A percentile compares a stretch with the other conserved stretches of the same genome.
Conservation (phyloP, 2,888 invertebrate species). For the Drosophila greeni region DNA sequence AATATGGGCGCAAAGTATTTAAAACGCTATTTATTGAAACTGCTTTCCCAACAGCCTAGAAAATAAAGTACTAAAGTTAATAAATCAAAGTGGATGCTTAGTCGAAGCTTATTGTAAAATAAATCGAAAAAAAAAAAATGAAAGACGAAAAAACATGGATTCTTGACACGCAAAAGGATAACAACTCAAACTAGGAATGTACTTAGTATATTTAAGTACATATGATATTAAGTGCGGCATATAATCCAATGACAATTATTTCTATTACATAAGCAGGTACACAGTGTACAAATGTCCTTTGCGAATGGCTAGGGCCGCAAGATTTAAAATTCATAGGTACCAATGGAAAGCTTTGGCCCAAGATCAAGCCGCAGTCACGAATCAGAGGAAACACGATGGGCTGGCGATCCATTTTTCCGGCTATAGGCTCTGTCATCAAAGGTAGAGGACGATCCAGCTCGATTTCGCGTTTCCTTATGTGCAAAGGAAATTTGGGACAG, state of each 20-base stretch:
- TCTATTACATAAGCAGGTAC: neutral
- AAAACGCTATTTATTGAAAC: slow-evolving; percentile 71
- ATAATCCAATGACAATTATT: neutral
- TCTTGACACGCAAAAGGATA: neutral
- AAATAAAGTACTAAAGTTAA: slow-evolving; percentile 51
- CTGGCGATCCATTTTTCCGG: slow-evolving; percentile 52
- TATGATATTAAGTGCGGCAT: neutral
- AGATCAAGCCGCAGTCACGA: slow-evolving; percentile 34
- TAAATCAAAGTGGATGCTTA: slow-evolving; percentile 6
- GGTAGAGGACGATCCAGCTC: slow-evolving; percentile 42
- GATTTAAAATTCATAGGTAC: slow-evolving; percentile 42
- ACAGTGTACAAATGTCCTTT: slow-evolving; percentile 13
- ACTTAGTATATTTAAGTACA: neutral
- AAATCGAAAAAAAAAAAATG: neutral
- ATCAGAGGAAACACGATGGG: slow-evolving; percentile 66
- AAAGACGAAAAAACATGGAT: neutral
- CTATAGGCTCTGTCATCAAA: slow-evolving; percentile 38
- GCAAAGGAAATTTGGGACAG: slow-evolving; percentile 29
- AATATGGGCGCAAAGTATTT: slow-evolving; percentile 69
- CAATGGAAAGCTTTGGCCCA: slow-evolving; percentile 36
- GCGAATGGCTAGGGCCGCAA: slow-evolving; percentile 35
- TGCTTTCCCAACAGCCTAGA: slow-evolving; percentile 62
- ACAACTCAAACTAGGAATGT: neutral
- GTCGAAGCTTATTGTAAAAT: slow-evolving; percentile 4
- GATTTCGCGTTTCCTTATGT: slow-evolving; percentile 55